A percentile compares a stretch with the other conserved stretches of the same genome.
Evolutionary conservation across 2,113 vertebrate genomes (phyloP).

Genomic region (Gadus macrocephalus): DNA sequence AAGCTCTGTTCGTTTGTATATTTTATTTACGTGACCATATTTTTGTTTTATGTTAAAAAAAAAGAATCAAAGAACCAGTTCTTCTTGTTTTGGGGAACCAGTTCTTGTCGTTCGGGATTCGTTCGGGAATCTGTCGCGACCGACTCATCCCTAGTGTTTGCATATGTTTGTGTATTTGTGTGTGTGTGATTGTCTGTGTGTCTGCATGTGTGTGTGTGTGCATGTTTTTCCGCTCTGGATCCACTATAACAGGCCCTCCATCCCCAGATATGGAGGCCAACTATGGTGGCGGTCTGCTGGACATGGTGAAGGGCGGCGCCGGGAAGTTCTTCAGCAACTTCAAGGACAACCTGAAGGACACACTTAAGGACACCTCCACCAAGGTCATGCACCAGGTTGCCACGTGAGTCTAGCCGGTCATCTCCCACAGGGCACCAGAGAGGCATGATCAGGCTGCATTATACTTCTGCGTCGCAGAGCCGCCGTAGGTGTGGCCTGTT

Average conservation of each 20-base stretch:
- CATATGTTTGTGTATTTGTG: constrained; percentile 1
- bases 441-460: not conserved
- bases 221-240: constrained; percentile 17
- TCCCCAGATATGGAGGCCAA: constrained; percentile 90
- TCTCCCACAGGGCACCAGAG: not conserved
- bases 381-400: constrained; percentile 97
- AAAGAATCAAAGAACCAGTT: too few species aligned
- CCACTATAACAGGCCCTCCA: constrained; percentile 65
- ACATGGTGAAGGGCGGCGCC: constrained; percentile 97
- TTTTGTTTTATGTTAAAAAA: too few species aligned
- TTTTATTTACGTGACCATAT: too few species aligned
- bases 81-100: too few species aligned
- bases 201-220: not conserved
- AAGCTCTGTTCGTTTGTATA: too few species aligned
- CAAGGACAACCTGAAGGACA: constrained; percentile 98
- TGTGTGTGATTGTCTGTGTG: not conserved
- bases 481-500: too few species aligned
- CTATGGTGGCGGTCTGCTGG: constrained; percentile 90
- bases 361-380: constrained; percentile 94
- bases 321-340: constrained; percentile 98
- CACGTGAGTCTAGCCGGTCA: constrained; percentile 74
- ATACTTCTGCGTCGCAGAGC: too few species aligned
- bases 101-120: too few species aligned
- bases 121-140: too few species aligned
- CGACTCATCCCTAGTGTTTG: not conserved